A percentile compares a stretch with the other conserved stretches of the same genome.
These are phyloP conservation scores for Drosophila kohkoa DNA, from an alignment of 1,140 invertebrate genomes.

Conservation along the genomic window DNA sequence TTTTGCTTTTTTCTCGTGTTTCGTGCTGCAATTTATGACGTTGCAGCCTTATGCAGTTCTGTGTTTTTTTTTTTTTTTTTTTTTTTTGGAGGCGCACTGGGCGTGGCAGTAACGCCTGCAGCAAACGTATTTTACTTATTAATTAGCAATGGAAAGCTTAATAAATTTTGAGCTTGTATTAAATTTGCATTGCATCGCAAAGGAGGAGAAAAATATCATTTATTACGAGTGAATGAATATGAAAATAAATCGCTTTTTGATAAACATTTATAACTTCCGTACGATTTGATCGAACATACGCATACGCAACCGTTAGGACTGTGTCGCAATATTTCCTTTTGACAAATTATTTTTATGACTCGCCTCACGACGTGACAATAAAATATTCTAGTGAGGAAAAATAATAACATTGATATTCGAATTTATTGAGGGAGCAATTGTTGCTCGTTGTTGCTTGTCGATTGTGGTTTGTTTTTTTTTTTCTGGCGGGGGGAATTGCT, in stretches of 20 bases:
- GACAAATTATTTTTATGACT: slow-evolving; percentile 62
- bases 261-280: slow-evolving; percentile 80
- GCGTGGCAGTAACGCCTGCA: slow-evolving; percentile 59
- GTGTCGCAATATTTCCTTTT: slow-evolving; percentile 59
- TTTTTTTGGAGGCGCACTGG: slow-evolving; percentile 35
- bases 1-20: slow-evolving; percentile 14
- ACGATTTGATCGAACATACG: slow-evolving; percentile 55
- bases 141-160: slow-evolving; percentile 70
- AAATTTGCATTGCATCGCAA: slow-evolving; percentile 65
- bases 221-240: slow-evolving; percentile 42
- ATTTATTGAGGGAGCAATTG: slow-evolving; percentile 9
- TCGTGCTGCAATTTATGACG: slow-evolving; percentile 69
- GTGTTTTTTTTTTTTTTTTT: slow-evolving; percentile 4
- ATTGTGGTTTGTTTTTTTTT: not conserved
- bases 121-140: slow-evolving; percentile 74
- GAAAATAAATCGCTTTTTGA: slow-evolving; percentile 66
- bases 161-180: slow-evolving; percentile 69
- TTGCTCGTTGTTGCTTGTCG: not conserved
- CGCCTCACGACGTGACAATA: not conserved
- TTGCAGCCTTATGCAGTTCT: slow-evolving; percentile 49
- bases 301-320: not conserved
- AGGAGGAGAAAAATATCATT: slow-evolving; percentile 37
- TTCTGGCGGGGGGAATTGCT: slow-evolving; percentile 43
- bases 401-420: slow-evolving; percentile 30
- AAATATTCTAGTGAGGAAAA: slow-evolving; percentile 8